Conservation (phyloP, 2,113 vertebrate species). For the Thermophis baileyi region DNA sequence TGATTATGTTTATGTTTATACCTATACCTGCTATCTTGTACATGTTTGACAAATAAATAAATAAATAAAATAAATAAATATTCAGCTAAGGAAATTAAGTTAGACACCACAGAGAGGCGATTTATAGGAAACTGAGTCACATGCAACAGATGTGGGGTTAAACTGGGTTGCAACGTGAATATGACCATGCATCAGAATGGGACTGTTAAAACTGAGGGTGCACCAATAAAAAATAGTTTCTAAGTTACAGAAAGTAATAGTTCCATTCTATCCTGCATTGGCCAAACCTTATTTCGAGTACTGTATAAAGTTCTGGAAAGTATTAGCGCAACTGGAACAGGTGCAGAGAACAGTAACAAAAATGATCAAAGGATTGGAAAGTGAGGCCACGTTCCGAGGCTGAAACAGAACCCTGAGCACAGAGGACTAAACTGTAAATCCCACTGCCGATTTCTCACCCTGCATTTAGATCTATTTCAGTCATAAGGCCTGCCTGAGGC, state of each 20-base stretch:
- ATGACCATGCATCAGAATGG: neutral
- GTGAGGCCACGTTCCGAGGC: neutral
- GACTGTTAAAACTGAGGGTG: neutral
- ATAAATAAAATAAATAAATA: no score
- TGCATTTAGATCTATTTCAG: neutral
- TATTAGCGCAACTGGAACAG: neutral
- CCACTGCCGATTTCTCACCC: neutral
- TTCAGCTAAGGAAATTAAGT: neutral
- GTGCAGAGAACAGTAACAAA: neutral
- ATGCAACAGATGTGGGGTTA: neutral
- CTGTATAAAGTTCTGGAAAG: neutral
- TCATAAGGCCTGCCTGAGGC: neutral
- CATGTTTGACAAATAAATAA: no score
- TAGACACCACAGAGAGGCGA: neutral
- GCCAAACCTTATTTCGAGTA: neutral
- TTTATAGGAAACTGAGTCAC: neutral
- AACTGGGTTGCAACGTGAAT: neutral
- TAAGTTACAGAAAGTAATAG: neutral
- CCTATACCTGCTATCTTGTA: no score
- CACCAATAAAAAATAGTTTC: neutral
- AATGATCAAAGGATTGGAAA: neutral
- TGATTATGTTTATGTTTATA: no score
- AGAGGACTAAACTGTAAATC: neutral
- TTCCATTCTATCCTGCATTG: neutral
- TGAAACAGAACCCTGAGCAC: neutral